Base-by-base conservation (phyloP, 2,113 vertebrate genomes). In the Diphyllodes magnificus region DNA sequence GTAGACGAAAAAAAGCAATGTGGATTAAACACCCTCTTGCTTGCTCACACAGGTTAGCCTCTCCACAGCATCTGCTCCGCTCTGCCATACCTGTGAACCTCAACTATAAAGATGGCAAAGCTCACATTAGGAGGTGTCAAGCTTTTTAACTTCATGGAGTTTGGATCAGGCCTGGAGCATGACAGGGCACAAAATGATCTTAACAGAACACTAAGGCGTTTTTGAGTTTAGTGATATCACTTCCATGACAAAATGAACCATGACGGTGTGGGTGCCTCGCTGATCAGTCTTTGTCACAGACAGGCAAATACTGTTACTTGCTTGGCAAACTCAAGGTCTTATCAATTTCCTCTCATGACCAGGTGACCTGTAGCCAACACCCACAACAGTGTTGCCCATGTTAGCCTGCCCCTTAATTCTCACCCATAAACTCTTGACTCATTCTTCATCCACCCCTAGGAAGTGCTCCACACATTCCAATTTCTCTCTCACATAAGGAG, bases 191-290 rank as follows among this genome's bases (percentile, higher is more conserved):
- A 65, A 92, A 59, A 70, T 35, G 0, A 15, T 50, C 31, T 73
- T 33, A 72, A 44, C 15, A 68, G 88, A 82, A 68, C 27, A 49
- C 54, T 61, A 33, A 84, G 18, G 23, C 0, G 0, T 82, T 86
- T 37, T 69, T 4, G 17, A 91, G 33, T 64, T 40, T 40, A 45
- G 37, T 49, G 31, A 53, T 49, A 61, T 9, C 9, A 30, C 31
- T 51, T 60, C 19, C 15, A 31, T 50, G 70, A 49, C 21, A 79
- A 79, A 87, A 79, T 14, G 30, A 66, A 23, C 45, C 1, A 0
- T 0, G 2, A 23, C 0, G 3, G 53, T 33, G 27, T 0, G 0
- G 44, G 42, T 15, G 82, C 11, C 3, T 61, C 3, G 2, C 20
- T 49, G 54, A 51, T 31, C 15, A 37, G 35, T 19, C 53, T 92